phyloP scores from a whole-genome alignment of 2,888 invertebrate genomes.

The Thymelicus sylvestris region DNA sequence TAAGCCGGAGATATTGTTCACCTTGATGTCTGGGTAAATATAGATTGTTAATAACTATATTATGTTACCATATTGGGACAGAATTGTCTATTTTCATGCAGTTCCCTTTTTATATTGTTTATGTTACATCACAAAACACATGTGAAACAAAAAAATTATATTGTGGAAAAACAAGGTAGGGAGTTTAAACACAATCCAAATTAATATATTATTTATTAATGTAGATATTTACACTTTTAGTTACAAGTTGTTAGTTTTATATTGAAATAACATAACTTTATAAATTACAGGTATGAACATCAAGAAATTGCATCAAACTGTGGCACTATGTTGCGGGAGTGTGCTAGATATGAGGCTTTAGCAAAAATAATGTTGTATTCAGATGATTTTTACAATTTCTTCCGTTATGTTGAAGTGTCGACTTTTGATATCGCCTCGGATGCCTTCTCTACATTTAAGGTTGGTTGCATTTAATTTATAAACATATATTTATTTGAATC shows the following conservation, averaged over 20 bases:
- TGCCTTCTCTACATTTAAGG: conserved; percentile 99
- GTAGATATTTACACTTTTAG: no score
- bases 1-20: conserved; percentile 98
- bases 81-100: conserved; percentile 10
- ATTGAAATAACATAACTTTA: no score
- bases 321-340: conserved; percentile 99
- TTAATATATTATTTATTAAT: no score
- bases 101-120: conserved; percentile 14
- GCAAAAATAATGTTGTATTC: conserved; percentile 99
- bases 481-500: no score
- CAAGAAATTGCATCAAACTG: conserved; percentile 99
- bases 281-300: conserved; percentile 93
- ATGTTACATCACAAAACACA: not conserved
- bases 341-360: conserved; percentile 98
- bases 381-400: conserved; percentile 99
- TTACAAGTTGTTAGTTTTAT: no score
- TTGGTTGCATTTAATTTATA: conserved; percentile 61
- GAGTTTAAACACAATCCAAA: no score
- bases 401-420: conserved; percentile 99
- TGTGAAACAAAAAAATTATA: conserved; percentile 48
- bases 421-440: conserved; percentile 99
- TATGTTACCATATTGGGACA: conserved; percentile 1
- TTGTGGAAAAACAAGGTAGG: not conserved
- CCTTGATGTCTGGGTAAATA: conserved; percentile 95
- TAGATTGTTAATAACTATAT: conserved; percentile 21